A percentile compares a stretch with the other conserved stretches of the same genome.
phyloP scores from a whole-genome alignment of 2,888 invertebrate species.

The Drosophila mimica region DNA sequence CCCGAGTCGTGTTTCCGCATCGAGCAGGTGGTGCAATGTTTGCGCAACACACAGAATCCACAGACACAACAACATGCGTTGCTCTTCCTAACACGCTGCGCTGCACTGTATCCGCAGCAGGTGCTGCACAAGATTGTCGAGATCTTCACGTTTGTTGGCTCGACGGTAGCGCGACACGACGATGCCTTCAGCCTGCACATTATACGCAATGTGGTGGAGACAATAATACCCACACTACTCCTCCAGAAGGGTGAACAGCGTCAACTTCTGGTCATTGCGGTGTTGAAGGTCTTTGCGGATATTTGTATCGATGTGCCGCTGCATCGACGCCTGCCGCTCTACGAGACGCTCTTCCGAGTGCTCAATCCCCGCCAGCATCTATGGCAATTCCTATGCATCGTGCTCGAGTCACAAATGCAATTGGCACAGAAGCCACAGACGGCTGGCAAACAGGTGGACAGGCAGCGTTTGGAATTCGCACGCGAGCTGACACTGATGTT shows the following conservation, averaged over 20 bases:
- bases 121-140: constrained; percentile 97
- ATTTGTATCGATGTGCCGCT: constrained; percentile 96
- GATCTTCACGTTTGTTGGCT: constrained; percentile 99
- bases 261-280: constrained; percentile 87
- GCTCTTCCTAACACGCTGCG: constrained; percentile 92
- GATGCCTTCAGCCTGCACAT: constrained; percentile 98
- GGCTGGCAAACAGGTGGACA: constrained; percentile 47
- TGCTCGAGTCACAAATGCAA: constrained; percentile 90
- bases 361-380: constrained; percentile 88
- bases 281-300: constrained; percentile 95
- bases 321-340: constrained; percentile 93
- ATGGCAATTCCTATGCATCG: constrained; percentile 89
- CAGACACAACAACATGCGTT: constrained; percentile 98
- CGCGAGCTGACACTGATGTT: constrained; percentile 89
- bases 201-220: constrained; percentile 94
- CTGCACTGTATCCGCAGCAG: constrained; percentile 91
- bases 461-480: constrained; percentile 89
- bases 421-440: constrained; percentile 86
- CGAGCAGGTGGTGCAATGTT: constrained; percentile 90
- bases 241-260: constrained; percentile 80
- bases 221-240: constrained; percentile 94
- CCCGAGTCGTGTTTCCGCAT: constrained; percentile 85
- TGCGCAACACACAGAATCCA: constrained; percentile 95
- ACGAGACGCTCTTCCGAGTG: constrained; percentile 91
- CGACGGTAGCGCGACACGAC: constrained; percentile 95